Evolutionary conservation across 2,113 vertebrate genomes (phyloP).

Genomic region (Siphamia tubifer): DNA sequence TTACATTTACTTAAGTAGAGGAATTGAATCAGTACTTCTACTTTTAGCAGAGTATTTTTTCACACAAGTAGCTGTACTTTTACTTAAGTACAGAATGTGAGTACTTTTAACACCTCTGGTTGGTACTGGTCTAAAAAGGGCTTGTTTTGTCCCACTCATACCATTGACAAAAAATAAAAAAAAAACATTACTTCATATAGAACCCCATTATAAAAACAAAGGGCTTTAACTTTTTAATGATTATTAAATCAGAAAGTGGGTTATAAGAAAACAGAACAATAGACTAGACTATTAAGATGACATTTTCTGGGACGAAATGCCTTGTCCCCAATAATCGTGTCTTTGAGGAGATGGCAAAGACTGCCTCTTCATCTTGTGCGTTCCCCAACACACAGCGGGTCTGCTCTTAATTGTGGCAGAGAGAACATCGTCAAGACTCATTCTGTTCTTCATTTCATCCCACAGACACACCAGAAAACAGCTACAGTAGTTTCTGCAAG

Average conservation of each 20-base stretch:
- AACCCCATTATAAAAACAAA: not conserved
- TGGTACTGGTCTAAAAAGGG: not conserved
- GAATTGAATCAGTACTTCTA: too few species aligned
- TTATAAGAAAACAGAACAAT: slow-evolving; percentile 49
- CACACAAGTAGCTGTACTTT: too few species aligned
- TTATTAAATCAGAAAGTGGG: slow-evolving; percentile 17
- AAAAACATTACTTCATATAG: not conserved
- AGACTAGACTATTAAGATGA: slow-evolving; percentile 17
- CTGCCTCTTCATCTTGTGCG: slow-evolving; percentile 58
- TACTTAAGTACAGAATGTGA: too few species aligned
- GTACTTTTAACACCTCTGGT: too few species aligned
- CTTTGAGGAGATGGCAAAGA: slow-evolving; percentile 46
- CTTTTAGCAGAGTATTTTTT: too few species aligned
- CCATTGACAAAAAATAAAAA: too few species aligned
- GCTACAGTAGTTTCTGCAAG: slow-evolving; percentile 70
- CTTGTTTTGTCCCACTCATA: not conserved
- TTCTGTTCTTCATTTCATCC: slow-evolving; percentile 74
- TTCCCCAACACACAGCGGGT: slow-evolving; percentile 54
- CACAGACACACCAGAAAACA: slow-evolving; percentile 71
- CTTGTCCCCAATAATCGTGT: slow-evolving; percentile 36
- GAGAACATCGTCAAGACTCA: slow-evolving; percentile 61
- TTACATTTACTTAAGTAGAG: too few species aligned
- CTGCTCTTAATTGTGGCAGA: slow-evolving; percentile 77
- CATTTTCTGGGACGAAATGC: slow-evolving; percentile 54
- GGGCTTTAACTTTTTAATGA: not conserved